These are phyloP conservation scores for Acanthisitta chloris DNA, from an alignment of 2,113 vertebrate genomes.

Conservation along the genomic window DNA sequence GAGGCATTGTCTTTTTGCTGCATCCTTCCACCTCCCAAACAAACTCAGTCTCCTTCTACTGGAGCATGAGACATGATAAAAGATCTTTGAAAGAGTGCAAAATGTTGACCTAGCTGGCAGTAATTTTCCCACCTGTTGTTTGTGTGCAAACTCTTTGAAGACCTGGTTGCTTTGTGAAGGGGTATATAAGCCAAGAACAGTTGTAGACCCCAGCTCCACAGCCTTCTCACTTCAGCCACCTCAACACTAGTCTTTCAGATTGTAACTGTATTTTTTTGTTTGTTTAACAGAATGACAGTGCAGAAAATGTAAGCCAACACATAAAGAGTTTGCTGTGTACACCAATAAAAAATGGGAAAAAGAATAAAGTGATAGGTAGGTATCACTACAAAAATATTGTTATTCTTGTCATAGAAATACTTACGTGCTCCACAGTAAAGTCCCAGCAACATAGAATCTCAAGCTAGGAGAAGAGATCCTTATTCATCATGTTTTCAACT, in stretches of 20 bases:
- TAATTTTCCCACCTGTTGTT: neutral
- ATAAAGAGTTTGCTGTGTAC: conserved; percentile 93
- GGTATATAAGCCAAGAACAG: neutral
- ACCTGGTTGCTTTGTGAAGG: neutral
- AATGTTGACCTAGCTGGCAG: neutral
- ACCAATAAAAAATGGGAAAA: conserved; percentile 95
- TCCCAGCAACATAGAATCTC: neutral
- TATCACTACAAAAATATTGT: neutral
- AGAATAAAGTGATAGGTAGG: conserved; percentile 98
- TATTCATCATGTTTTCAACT: neutral
- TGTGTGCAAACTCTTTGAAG: neutral
- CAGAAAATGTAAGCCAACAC: conserved; percentile 72
- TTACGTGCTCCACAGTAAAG: neutral
- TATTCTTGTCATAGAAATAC: neutral
- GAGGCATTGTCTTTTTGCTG: neutral
- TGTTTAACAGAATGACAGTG: conserved; percentile 82
- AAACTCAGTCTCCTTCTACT: neutral
- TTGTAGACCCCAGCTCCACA: neutral
- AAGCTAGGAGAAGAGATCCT: neutral
- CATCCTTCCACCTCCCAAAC: neutral
- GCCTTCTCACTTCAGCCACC: neutral
- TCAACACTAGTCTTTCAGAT: neutral
- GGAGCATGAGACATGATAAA: neutral
- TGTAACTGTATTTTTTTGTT: conserved; percentile 28
- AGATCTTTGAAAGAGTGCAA: neutral